These are phyloP conservation scores for Coptodon rendalli DNA, from an alignment of 2,113 vertebrate genomes.

Conservation along the genomic window DNA sequence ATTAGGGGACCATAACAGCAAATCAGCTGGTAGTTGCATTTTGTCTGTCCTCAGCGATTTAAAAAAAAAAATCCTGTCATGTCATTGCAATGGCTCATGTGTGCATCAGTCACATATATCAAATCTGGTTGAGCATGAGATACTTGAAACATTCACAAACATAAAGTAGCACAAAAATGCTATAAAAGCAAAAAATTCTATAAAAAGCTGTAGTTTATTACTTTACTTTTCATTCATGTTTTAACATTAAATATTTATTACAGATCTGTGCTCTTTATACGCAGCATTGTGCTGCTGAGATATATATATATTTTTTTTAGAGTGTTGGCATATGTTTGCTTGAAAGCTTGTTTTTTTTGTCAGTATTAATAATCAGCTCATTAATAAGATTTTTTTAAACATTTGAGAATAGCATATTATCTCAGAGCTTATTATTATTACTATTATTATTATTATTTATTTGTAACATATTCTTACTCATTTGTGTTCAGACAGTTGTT, in stretches of 20 bases:
- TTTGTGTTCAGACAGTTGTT: background rate
- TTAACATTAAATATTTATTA: background rate
- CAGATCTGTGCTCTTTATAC: background rate
- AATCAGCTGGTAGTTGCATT: background rate
- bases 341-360: background rate
- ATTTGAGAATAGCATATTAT: no score
- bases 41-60: background rate
- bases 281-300: background rate
- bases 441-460: no score
- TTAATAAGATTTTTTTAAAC: background rate
- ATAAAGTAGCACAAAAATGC: background rate
- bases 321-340: background rate
- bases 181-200: background rate
- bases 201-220: background rate
- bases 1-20: background rate
- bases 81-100: background rate
- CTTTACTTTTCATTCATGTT: background rate
- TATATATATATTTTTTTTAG: no score
- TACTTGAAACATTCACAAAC: background rate
- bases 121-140: background rate
- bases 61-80: background rate
- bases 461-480: background rate
- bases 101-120: background rate
- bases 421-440: no score
- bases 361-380: background rate